Percentiles rank a stretch among this genome's conserved stretches.
Conservation (phyloP, 2,888 invertebrate species). For the Nymphalis c-album region DNA sequence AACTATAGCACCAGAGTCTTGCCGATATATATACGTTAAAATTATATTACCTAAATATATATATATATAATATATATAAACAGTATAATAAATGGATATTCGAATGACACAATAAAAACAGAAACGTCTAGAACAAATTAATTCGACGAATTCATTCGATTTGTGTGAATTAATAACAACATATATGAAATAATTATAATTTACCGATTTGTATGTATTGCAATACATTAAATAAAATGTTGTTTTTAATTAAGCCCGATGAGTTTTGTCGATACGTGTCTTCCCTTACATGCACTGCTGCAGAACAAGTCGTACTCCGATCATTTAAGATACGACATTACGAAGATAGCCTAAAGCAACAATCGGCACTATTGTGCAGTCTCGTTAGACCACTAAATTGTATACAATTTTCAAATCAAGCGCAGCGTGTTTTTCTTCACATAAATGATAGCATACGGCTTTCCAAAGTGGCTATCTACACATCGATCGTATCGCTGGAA, state of each 20-base stretch:
- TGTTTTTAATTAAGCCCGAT: conserved; percentile 30
- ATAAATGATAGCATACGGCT: conserved; percentile 19
- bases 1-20: no score
- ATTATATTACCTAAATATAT: no score
- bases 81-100: no score
- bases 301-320: conserved; percentile 24
- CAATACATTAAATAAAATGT: conserved; percentile 18
- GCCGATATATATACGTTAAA: no score
- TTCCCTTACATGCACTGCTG: conserved; percentile 24
- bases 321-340: conserved; percentile 31
- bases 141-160: no score
- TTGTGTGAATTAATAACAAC: background rate
- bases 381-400: conserved; percentile 29
- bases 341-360: conserved; percentile 41
- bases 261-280: conserved; percentile 23
- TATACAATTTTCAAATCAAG: conserved; percentile 33
- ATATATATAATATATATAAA: no score
- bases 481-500: conserved; percentile 17
- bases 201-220: conserved; percentile 1
- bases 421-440: conserved; percentile 27
- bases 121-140: no score
- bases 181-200: background rate
- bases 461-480: conserved; percentile 20
- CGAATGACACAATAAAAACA: no score
- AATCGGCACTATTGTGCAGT: conserved; percentile 25